Conservation (phyloP, 1,140 invertebrate genomes). For the Rhizoglyphus robini region DNA sequence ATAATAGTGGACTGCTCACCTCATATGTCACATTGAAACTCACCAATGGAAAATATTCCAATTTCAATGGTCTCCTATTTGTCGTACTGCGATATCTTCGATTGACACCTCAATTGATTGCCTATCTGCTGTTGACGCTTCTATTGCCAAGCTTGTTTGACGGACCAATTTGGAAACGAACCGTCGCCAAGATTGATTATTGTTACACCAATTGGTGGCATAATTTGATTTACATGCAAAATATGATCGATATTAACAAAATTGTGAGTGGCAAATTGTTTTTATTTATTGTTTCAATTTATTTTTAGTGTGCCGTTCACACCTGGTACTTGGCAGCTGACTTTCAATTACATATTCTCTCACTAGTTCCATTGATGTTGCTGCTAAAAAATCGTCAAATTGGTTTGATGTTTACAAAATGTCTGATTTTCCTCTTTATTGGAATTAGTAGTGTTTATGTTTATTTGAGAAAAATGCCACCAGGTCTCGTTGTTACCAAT, state of each 20-base stretch:
- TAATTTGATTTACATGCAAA: not conserved
- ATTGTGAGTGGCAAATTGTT: too few species aligned
- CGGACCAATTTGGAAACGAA: not conserved
- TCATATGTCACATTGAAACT: slow-evolving; percentile 21
- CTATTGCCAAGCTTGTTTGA: not conserved
- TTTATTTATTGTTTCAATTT: too few species aligned
- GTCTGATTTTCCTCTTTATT: not conserved
- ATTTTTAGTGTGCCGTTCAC: slow-evolving; percentile 9
- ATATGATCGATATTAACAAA: slow-evolving; percentile 23
- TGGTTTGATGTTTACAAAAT: not conserved
- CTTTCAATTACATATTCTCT: not conserved
- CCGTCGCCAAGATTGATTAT: too few species aligned
- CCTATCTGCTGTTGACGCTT: not conserved
- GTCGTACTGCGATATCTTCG: not conserved
- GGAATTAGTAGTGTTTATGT: not conserved
- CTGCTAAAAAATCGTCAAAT: not conserved
- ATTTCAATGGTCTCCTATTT: not conserved
- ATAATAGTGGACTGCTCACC: slow-evolving; percentile 25
- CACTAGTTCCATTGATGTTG: not conserved
- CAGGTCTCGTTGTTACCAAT: not conserved
- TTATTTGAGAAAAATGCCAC: not conserved
- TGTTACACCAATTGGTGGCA: not conserved
- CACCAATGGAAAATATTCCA: slow-evolving; percentile 20
- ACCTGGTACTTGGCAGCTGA: slow-evolving; percentile 7
- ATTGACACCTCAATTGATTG: not conserved